These are phyloP conservation scores for Tribolium madens DNA, from an alignment of 1,140 invertebrate genomes.

Conservation along the genomic window DNA sequence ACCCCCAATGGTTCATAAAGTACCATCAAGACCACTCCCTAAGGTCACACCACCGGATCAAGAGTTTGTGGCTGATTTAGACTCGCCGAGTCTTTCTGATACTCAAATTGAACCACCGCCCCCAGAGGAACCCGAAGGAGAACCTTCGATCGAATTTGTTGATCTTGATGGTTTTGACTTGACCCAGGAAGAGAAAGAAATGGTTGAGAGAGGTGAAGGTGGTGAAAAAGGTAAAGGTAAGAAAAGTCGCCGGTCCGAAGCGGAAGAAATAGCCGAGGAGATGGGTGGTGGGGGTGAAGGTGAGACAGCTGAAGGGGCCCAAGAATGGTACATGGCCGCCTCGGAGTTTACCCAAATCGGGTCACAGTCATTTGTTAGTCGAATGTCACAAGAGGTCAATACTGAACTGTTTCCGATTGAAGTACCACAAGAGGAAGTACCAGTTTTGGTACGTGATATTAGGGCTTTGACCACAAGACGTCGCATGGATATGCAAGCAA, in stretches of 20 bases:
- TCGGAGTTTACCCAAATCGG: slow-evolving; percentile 51
- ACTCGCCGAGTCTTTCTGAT: slow-evolving; percentile 62
- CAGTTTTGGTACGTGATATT: background rate
- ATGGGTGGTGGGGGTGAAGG: slow-evolving; percentile 59
- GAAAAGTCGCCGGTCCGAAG: slow-evolving; percentile 62
- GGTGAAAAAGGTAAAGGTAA: slow-evolving; percentile 64
- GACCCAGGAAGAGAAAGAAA: slow-evolving; percentile 68
- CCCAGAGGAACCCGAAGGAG: slow-evolving; percentile 67
- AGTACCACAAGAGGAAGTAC: slow-evolving; percentile 14
- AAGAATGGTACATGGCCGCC: slow-evolving; percentile 49
- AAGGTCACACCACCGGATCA: slow-evolving; percentile 51
- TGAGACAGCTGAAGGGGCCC: slow-evolving; percentile 53
- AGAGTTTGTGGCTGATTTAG: slow-evolving; percentile 60
- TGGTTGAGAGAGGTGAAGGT: slow-evolving; percentile 60
- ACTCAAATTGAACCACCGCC: slow-evolving; percentile 67
- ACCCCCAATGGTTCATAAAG: slow-evolving; percentile 64
- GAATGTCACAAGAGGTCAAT: slow-evolving; percentile 49
- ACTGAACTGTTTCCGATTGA: slow-evolving; percentile 7
- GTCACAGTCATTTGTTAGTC: slow-evolving; percentile 50
- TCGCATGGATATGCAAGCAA: background rate
- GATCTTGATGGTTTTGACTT: slow-evolving; percentile 63
- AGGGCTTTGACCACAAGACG: background rate
- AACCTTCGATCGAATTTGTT: slow-evolving; percentile 59
- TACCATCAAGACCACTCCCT: slow-evolving; percentile 59
- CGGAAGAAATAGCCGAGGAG: slow-evolving; percentile 51